Evolutionary conservation across 2,888 invertebrate genomes (phyloP), one percentile per base, ranked within the genome.

Genomic region (Melanostoma mellinum): DNA sequence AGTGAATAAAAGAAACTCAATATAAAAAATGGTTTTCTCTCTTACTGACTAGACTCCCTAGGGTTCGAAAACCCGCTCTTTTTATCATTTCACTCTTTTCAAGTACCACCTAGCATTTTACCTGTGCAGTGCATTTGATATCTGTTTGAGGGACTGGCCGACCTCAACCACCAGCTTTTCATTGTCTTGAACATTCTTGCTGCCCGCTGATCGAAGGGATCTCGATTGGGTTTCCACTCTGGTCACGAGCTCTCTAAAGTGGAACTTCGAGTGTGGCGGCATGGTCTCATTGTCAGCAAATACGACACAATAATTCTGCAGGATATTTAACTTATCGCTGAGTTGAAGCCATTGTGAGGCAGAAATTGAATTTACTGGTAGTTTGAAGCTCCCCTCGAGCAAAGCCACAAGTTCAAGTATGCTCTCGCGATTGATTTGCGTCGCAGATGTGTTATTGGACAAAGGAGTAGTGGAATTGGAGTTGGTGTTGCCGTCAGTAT

Each of bases 191-290:
- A 94, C 93, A 89, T 95, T 95, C 87, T 95, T 93, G 72, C 94
- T 93, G 71, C 95, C 94, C 4, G 95, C 95, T 52, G 94, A 94
- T 69, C 95, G 92, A 85, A 96, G 90, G 87, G 94, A 93, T 85
- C 94, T 92, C 38, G 94, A 94, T 88, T 95, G 95, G 9, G 92
- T 92, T 89, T 96, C 96, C 65, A 96, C 92, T 55, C 95, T 93
- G 3, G 94, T 94, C 35, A 96, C 92, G 81, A 96, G 90, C 90
- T 96, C 95, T 50, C 96, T 94, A 89, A 97, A 96, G 87, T 97
- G 96, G 91, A 98, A 97, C 88, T 97, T 96, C 61, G 96, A 95
- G 89, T 97, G 97, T 20, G 97, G 96, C 8, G 97, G 95, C 88
- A 96, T 95, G 10, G 93, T 92, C 77, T 94, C 94, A 86, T 93